Evolutionary conservation across 2,888 invertebrate genomes (phyloP), one percentile per base, ranked within the genome.

Genomic region (Argynnis bischoffii): DNA sequence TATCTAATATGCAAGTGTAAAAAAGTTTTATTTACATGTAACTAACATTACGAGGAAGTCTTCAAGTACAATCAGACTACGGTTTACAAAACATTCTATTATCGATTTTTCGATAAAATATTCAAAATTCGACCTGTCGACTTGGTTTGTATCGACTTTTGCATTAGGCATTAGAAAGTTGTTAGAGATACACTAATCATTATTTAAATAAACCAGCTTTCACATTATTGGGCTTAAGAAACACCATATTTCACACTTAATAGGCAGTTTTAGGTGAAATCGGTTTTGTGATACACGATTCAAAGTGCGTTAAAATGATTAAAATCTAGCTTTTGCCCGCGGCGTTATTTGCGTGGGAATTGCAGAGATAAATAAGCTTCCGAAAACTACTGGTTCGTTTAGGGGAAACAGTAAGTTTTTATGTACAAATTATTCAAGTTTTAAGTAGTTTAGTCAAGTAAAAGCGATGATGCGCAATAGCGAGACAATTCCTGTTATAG

Each of bases 141-240:
- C 50, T 35, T 16, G 14, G 35, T 60, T 48, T 54, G 13, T 48
- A 66, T 66, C 57, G 53, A 65, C 14, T 57, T 60, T 60, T 35
- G 59, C 66, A 48, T 54, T 48, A 18, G 35, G 46, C 59, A 60
- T 74, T 80, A 78, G 81, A 80, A 81, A 81, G 81, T 79, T 75
- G 81, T 78, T 75, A 75, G 63, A 60, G 71, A 69, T 72, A 66
- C 69, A 69, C 72, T 73, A 75, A 76, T 75, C 63, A 75, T 72
- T 74, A 75, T 73, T 77, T 74, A 75, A 75, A 76, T 76, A 76
- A 76, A 70, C 73, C 75, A 71, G 74, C 78, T 81, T 78, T 76
- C 75, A 69, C 72, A 69, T 70, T 73, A 72, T 74, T 74, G 68
- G 72, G 70, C 68, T 73, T 68, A 55, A 60, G 63, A 63, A 69